Percentiles rank a stretch among this genome's conserved stretches.
phyloP scores from a whole-genome alignment of 2,797 vertebrate species.

The Rhynchonycteris naso region DNA sequence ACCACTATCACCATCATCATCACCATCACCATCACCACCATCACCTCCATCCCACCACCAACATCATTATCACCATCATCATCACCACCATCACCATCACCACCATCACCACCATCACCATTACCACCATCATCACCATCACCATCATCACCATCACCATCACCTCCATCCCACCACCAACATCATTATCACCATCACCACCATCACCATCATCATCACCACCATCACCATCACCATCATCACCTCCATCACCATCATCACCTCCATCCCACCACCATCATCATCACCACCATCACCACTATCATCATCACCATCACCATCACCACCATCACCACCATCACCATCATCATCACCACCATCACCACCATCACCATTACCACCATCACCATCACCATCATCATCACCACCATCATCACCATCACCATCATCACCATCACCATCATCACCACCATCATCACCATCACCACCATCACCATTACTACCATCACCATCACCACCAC shows the following conservation, averaged over 20 bases:
- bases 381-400: accelerated
- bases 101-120: accelerated
- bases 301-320: accelerated
- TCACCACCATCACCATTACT: accelerated
- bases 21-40: accelerated
- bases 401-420: background rate
- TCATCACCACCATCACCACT: no score
- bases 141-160: accelerated
- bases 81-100: background rate
- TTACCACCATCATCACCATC: accelerated
- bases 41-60: accelerated
- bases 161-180: accelerated
- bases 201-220: accelerated
- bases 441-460: accelerated
- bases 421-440: background rate
- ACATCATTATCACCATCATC: accelerated
- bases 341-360: accelerated
- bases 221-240: accelerated
- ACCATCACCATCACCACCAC: accelerated
- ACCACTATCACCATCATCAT: accelerated
- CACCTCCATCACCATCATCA: accelerated
- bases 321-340: accelerated
- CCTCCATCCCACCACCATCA: accelerated
- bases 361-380: accelerated
- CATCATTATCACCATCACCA: accelerated